A percentile compares a stretch with the other conserved stretches of the same genome.
Conservation (phyloP, 1,140 invertebrate species). For the Diplogasteroides magnus region DNA sequence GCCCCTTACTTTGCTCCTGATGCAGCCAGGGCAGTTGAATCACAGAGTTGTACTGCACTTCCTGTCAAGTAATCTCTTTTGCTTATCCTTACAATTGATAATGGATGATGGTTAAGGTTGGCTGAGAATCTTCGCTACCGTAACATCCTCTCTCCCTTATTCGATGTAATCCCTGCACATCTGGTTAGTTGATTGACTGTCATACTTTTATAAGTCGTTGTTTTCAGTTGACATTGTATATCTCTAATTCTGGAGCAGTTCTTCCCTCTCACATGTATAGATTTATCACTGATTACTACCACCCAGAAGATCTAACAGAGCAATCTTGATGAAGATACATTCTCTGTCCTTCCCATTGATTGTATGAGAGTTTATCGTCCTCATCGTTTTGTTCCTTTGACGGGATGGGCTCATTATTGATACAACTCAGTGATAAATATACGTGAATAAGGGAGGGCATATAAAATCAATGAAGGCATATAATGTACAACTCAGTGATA, state of each 20-base stretch:
- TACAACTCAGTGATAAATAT: background rate
- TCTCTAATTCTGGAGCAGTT: background rate
- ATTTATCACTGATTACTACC: background rate
- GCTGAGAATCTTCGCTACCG: background rate
- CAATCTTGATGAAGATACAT: background rate
- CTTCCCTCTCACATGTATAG: background rate
- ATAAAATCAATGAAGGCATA: background rate
- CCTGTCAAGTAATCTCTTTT: background rate
- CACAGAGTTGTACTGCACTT: background rate
- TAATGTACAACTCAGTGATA: background rate
- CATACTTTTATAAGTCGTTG: background rate
- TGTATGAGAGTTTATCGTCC: too few relatives aligned
- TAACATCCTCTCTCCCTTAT: background rate
- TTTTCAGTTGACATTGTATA: background rate
- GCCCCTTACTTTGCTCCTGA: background rate
- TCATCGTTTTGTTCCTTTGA: too few relatives aligned
- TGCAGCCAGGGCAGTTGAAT: background rate
- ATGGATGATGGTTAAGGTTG: too few relatives aligned
- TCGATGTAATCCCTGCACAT: background rate
- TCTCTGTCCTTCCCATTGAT: too few relatives aligned
- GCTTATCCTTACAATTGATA: too few relatives aligned
- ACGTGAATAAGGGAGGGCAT: background rate
- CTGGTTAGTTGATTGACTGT: background rate
- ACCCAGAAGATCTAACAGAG: background rate
- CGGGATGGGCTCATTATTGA: too few relatives aligned